Evolutionary conservation across 2,113 vertebrate genomes (phyloP).

Genomic region (Lucifuga dentata): DNA sequence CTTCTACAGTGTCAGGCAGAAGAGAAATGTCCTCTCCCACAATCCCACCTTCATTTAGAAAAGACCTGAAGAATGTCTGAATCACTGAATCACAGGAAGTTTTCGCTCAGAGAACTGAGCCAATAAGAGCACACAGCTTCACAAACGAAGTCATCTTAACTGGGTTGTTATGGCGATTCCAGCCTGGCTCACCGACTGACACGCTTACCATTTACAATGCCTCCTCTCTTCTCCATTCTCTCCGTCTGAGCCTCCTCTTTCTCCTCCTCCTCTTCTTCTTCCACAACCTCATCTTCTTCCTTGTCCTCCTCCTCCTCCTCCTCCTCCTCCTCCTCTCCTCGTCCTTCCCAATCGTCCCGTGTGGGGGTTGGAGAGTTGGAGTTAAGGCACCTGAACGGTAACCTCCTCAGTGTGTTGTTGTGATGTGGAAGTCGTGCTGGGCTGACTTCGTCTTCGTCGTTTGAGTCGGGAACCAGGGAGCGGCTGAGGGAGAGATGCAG

Average conservation of each 20-base stretch:
- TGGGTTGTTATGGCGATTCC: constrained; percentile 26
- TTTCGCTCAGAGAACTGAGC: constrained; percentile 14
- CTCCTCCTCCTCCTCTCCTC: constrained; percentile 79
- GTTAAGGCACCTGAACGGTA: constrained; percentile 34
- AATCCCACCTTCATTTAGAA: background rate
- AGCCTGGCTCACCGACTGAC: constrained; percentile 52
- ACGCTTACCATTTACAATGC: constrained; percentile 73
- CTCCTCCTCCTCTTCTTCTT: constrained; percentile 68
- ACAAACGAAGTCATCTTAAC: constrained; percentile 30
- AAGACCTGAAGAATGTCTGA: too few relatives aligned
- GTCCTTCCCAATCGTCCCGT: constrained; percentile 73
- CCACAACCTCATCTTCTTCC: constrained; percentile 25
- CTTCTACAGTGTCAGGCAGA: background rate
- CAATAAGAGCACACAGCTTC: background rate
- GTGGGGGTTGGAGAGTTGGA: constrained; percentile 50
- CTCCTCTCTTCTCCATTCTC: constrained; percentile 38
- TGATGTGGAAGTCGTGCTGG: constrained; percentile 40
- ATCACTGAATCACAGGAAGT: background rate
- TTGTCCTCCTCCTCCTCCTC: constrained; percentile 65
- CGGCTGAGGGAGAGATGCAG: constrained; percentile 77
- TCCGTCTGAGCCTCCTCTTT: background rate
- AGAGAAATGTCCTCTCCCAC: background rate
- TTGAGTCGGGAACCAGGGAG: constrained; percentile 56
- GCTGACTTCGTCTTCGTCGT: constrained; percentile 40
- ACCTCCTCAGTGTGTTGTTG: constrained; percentile 46